Percentiles rank a stretch among this genome's conserved stretches.
Evolutionary conservation across 2,888 invertebrate species (phyloP).

Genomic region (Ctenicera cuprea): DNA sequence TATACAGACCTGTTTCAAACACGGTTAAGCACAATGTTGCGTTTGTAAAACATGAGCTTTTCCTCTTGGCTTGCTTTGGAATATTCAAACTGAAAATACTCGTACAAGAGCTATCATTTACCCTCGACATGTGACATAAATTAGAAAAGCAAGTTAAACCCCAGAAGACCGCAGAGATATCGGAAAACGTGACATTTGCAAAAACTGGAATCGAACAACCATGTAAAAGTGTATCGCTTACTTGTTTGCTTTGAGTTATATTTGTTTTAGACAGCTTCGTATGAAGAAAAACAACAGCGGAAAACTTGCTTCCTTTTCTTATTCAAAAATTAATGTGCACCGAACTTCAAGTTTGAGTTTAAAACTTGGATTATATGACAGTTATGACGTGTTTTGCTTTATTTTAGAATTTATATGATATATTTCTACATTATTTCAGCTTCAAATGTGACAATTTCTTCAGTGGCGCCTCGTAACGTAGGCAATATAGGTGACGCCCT

Average conservation of each 20-base stretch:
- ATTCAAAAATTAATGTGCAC: too few relatives aligned
- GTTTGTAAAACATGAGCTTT: conserved; percentile 21
- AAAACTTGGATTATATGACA: too few relatives aligned
- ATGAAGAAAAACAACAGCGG: background rate
- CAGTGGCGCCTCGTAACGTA: too few relatives aligned
- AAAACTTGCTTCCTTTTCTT: too few relatives aligned
- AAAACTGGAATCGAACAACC: background rate
- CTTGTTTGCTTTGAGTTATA: background rate
- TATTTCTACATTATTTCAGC: too few relatives aligned
- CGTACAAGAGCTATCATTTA: background rate
- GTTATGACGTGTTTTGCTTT: too few relatives aligned
- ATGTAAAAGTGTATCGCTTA: background rate
- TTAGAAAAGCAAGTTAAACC: conserved; percentile 19
- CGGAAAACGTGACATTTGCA: conserved; percentile 4
- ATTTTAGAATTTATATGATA: too few relatives aligned
- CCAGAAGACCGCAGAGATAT: conserved; percentile 5
- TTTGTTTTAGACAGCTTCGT: background rate
- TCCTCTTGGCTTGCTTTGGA: background rate
- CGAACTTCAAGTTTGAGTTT: too few relatives aligned
- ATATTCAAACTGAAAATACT: conserved; percentile 12
- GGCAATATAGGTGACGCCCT: too few relatives aligned
- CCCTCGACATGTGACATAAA: conserved; percentile 13
- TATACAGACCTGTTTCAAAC: background rate
- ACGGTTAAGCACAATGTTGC: conserved; percentile 25
- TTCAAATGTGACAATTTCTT: too few relatives aligned